Conservation (phyloP, 2,797 vertebrate species). For the Lateolabrax maculatus region DNA sequence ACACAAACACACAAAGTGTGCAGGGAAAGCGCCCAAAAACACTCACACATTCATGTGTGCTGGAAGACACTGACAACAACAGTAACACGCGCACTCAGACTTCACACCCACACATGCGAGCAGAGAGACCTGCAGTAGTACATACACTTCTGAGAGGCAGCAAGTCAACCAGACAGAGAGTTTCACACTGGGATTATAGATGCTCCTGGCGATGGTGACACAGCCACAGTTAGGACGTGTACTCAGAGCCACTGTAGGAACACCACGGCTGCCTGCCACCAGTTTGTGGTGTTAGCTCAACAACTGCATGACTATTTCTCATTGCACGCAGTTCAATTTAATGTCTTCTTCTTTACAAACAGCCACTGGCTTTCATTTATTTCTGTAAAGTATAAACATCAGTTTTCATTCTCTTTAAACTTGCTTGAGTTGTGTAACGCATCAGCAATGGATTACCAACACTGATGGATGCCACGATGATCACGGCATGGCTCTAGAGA, state of each 20-base stretch:
- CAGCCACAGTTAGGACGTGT: background rate
- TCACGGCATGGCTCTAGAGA: background rate
- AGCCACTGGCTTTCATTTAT: background rate
- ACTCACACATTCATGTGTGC: constrained; percentile 18
- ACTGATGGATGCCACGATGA: too few relatives aligned
- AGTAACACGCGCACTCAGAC: constrained; percentile 38
- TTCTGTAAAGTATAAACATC: background rate
- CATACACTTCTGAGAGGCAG: constrained; percentile 51
- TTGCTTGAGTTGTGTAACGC: background rate
- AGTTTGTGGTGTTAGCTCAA: background rate
- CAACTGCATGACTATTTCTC: background rate
- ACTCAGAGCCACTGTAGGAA: background rate
- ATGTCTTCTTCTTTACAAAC: background rate
- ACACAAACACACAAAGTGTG: constrained; percentile 35
- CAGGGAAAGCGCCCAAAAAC: constrained; percentile 10
- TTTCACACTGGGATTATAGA: constrained; percentile 37
- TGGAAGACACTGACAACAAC: constrained; percentile 42
- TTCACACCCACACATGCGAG: constrained; percentile 48
- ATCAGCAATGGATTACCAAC: too few relatives aligned
- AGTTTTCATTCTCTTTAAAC: background rate
- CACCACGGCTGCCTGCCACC: background rate
- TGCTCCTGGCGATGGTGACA: background rate
- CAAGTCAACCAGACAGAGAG: constrained; percentile 43
- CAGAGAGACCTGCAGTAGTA: constrained; percentile 38
- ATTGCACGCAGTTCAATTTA: background rate